Base-by-base conservation (phyloP, 2,797 vertebrate genomes). In the Girardinus metallicus region DNA sequence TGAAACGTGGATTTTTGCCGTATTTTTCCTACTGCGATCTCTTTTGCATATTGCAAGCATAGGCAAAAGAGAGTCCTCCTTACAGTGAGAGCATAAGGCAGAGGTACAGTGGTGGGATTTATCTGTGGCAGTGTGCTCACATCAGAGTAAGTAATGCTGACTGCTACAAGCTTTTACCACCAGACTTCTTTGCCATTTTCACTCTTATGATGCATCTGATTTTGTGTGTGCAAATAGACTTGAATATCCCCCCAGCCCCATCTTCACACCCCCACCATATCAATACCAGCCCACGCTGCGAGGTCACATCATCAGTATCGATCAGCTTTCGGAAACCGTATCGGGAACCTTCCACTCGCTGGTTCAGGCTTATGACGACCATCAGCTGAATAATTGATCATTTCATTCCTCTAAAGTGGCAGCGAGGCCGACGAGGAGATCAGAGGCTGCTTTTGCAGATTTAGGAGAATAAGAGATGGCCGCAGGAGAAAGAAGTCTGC, bases 301-400 rank as follows among this genome's bases (percentile, higher is more conserved):
- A 5, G 75, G 41, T 85, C 77, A 88, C 81, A 73, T 84, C 78
- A 81, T 87, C 78, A 72, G 77, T 77, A 89, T 88, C 46, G 90
- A 92, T 87, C 86, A 36, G 73, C 47, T 31, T 80, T 74, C 81
- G 5, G 75, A 62, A 82, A 90, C 77, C 44, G 70, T 46, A 89
- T 91, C 41, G 80, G 4, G 46, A 49, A 44, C 29, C 46, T 78
- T 62, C 31, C 21, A 11, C 39, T 72, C 70, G 57, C 49, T 49
- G 75, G 60, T 73, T 18, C 51, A 77, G 60, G 83, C 68, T 70
- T 34, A 80, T 77, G 43, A 21, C 21, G 46, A 39, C 23, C 51
- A 49, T 46, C 13, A 1, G 3, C 16, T 21, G 51, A 44, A 41
- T 36, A 46, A 55, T 34, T 29, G 0, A 21, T 15, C 0, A 23